Evolutionary conservation across 2,113 vertebrate genomes (phyloP), one percentile per base, ranked within the genome.

Genomic region (Strix aluco): DNA sequence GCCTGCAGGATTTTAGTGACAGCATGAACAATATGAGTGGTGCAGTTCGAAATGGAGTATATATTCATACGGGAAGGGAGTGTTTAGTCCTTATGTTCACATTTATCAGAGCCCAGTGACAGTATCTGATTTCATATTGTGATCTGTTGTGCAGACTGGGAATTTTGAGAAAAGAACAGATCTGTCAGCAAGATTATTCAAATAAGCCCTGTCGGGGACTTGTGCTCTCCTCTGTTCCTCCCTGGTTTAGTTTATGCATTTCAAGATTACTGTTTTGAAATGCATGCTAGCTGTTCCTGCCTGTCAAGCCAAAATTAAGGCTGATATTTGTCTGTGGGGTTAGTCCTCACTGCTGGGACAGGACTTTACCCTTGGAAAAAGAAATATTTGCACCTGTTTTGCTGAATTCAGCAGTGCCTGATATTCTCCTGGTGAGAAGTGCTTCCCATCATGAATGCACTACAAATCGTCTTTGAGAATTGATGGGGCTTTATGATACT

Each of bases 171-270:
- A 85, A 82, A 59, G 51, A 95, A 81, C 86, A 81, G 88, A 74
- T 88, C 91, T 96, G 96, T 92, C 95, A 94, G 81, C 65, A 85
- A 94, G 92, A 97, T 97, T 96, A 97, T 96, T 96, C 85, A 95
- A 92, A 95, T 92, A 49, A 80, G 49, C 17, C 26, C 66, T 83
- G 27, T 2, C 5, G 58, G 55, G 75, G 47, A 90, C 49, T 90
- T 54, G 25, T 55, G 73, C 36, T 67, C 38, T 79, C 44, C 22
- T 70, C 77, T 81, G 14, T 51, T 93, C 54, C 57, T 91, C 62
- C 19, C 70, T 87, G 70, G 6, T 79, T 91, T 59, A 79, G 36
- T 22, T 83, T 83, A 30, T 87, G 70, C 58, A 32, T 90, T 95
- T 92, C 69, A 85, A 25, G 55, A 89, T 32, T 54, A 88, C 18